Conservation (phyloP, 2,797 vertebrate species). For the Luscinia luscinia region DNA sequence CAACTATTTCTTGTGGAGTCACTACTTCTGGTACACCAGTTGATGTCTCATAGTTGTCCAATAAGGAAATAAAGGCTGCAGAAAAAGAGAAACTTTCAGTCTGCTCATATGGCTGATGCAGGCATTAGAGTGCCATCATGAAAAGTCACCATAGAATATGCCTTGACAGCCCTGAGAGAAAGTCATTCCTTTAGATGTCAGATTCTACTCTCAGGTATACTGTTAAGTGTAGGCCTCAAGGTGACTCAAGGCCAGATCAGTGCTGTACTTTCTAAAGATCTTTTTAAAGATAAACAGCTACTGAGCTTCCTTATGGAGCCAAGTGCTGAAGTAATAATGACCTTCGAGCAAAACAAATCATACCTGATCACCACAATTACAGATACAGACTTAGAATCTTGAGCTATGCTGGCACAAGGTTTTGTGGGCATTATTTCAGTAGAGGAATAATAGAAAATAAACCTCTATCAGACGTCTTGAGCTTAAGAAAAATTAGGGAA, state of each 20-base stretch:
- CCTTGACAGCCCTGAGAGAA: not conserved
- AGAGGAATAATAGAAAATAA: not conserved
- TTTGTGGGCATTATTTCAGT: not conserved
- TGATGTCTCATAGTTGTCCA: slow-evolving; percentile 89
- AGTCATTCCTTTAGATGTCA: not conserved
- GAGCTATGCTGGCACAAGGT: not conserved
- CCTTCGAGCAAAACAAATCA: not conserved
- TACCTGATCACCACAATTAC: not conserved
- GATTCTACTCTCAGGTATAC: not conserved
- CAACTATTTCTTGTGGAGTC: slow-evolving; percentile 81
- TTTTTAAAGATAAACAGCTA: not conserved
- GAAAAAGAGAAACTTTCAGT: not conserved
- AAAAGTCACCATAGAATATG: not conserved
- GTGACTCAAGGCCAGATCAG: not conserved
- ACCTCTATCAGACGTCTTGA: not conserved
- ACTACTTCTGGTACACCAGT: slow-evolving; percentile 83
- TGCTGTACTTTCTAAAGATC: not conserved
- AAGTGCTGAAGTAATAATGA: not conserved
- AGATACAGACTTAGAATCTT: not conserved
- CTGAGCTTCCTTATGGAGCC: not conserved
- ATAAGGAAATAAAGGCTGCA: slow-evolving; percentile 82
- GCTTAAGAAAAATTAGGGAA: not conserved
- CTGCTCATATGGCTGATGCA: not conserved
- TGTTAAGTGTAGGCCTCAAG: not conserved
- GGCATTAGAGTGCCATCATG: not conserved